Conservation (phyloP, 2,888 invertebrate genomes). For the Shargacucullia verbasci region DNA sequence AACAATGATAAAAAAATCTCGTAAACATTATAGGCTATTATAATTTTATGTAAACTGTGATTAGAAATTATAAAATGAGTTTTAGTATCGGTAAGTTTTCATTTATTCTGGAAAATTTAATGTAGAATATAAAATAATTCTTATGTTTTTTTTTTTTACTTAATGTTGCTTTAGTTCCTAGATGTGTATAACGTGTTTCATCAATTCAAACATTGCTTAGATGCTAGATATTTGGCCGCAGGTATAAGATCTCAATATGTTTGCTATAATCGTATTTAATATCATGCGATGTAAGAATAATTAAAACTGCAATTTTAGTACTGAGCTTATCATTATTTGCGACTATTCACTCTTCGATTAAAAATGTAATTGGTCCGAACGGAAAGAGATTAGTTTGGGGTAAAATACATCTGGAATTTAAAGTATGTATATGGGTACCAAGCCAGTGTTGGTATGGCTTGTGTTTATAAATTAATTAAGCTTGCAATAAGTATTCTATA, state of each 20-base stretch:
- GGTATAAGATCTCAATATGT: slow-evolving; percentile 42
- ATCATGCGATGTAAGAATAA: slow-evolving; percentile 3
- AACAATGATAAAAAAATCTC: slow-evolving; percentile 21
- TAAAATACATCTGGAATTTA: too few species aligned
- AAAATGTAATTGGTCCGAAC: too few species aligned
- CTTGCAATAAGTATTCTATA: too few species aligned
- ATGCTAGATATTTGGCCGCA: slow-evolving; percentile 18
- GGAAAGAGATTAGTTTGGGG: too few species aligned
- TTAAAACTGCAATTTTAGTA: background rate
- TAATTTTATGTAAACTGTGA: slow-evolving; percentile 45
- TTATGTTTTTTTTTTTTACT: slow-evolving; percentile 27
- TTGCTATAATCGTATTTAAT: background rate
- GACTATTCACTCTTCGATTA: background rate
- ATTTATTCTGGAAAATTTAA: slow-evolving; percentile 3
- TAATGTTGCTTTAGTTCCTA: slow-evolving; percentile 43
- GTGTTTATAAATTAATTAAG: too few species aligned
- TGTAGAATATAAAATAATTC: slow-evolving; percentile 11
- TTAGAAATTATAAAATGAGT: slow-evolving; percentile 21
- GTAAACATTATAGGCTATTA: slow-evolving; percentile 21
- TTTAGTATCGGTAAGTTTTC: slow-evolving; percentile 7
- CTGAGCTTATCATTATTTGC: slow-evolving; percentile 7
- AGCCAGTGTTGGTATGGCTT: too few species aligned
- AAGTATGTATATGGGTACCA: too few species aligned
- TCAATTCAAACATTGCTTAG: slow-evolving; percentile 1
- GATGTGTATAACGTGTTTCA: too few species aligned